Conservation (phyloP, 2,797 vertebrate genomes). For the Melanogrammus aeglefinus region DNA sequence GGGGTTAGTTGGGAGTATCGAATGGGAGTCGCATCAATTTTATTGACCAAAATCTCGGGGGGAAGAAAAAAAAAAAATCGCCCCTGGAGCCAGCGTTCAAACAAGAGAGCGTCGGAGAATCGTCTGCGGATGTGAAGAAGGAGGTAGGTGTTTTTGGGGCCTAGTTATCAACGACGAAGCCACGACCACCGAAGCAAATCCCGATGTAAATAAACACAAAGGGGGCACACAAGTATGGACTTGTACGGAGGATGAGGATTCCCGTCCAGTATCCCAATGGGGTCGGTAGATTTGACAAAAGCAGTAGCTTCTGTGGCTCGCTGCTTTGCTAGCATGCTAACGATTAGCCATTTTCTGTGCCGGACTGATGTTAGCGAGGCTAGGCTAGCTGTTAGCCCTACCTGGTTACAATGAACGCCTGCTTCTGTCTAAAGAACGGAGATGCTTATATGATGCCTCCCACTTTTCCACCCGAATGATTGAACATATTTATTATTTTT, state of each 20-base stretch:
- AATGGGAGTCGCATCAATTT: conserved; percentile 17
- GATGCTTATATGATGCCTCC: conserved; percentile 46
- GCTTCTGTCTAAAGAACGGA: conserved; percentile 32
- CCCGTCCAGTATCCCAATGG: no score
- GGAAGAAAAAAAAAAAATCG: no score
- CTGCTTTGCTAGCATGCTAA: conserved; percentile 34
- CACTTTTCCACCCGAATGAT: conserved; percentile 32
- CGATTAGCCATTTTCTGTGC: conserved; percentile 23
- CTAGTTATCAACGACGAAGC: conserved; percentile 14
- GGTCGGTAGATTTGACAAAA: conserved; percentile 10
- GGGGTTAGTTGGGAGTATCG: not conserved
- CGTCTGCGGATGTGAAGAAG: conserved; percentile 52
- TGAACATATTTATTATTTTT: conserved; percentile 29
- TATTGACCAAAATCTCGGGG: conserved; percentile 22
- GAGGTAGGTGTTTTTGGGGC: conserved; percentile 24
- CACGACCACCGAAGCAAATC: not conserved
- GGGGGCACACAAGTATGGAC: not conserved
- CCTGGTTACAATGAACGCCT: conserved; percentile 42
- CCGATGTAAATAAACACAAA: not conserved
- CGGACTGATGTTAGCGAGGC: conserved; percentile 1
- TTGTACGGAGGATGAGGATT: not conserved
- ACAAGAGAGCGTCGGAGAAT: conserved; percentile 45
- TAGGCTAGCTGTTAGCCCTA: conserved; percentile 26
- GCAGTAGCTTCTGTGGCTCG: not conserved
- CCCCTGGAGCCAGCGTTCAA: conserved; percentile 38